phyloP scores from a whole-genome alignment of 2,888 invertebrate species.

The Chalcosyrphus nemorum region DNA sequence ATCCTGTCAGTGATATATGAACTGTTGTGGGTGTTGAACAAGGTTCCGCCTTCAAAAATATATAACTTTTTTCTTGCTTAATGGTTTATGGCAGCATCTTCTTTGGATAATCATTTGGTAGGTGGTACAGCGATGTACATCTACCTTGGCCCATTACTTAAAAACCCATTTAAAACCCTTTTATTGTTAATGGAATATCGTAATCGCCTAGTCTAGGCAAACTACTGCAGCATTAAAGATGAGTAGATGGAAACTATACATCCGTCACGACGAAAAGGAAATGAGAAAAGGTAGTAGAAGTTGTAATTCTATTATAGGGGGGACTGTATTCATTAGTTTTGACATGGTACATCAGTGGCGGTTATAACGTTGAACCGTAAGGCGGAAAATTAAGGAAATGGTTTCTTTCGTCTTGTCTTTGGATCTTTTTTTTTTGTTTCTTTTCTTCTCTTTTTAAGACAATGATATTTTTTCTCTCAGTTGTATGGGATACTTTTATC shows the following conservation, averaged over 20 bases:
- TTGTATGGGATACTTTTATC: background rate
- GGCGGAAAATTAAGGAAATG: conserved; percentile 37
- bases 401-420: background rate
- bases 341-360: conserved; percentile 29
- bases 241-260: background rate
- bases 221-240: conserved; percentile 17
- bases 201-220: conserved; percentile 1
- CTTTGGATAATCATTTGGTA: background rate
- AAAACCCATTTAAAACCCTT: conserved; percentile 43
- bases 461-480: background rate
- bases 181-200: conserved; percentile 44
- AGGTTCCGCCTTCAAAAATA: conserved; percentile 10
- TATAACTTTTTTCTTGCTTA: background rate
- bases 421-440: background rate
- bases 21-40: conserved; percentile 26
- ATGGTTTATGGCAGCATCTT: conserved; percentile 21
- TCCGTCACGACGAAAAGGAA: conserved; percentile 36
- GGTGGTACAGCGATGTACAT: background rate
- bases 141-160: conserved; percentile 20
- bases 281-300: conserved; percentile 24
- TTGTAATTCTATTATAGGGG: conserved; percentile 33
- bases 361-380: conserved; percentile 22
- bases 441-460: background rate
- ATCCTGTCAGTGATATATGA: conserved; percentile 46
- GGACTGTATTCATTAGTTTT: conserved; percentile 49